Percentiles rank a stretch among this genome's conserved stretches.
Conservation (phyloP, 2,797 vertebrate genomes). For the Nothura maculosa region DNA sequence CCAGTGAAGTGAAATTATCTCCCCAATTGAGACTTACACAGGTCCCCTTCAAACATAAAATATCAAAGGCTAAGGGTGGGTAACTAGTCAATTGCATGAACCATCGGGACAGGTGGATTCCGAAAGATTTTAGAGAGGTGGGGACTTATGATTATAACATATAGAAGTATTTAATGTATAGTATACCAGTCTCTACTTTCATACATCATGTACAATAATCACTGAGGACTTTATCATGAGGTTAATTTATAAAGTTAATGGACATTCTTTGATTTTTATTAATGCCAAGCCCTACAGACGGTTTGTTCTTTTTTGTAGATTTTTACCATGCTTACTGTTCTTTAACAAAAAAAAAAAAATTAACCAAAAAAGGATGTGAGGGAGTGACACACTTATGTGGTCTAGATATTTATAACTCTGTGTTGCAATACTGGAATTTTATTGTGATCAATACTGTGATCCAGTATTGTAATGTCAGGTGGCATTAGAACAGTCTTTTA, state of each 20-base stretch:
- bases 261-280: neutral
- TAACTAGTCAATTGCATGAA: neutral
- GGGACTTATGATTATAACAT: neutral
- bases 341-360: neutral
- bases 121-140: neutral
- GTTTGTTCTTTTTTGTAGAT: neutral
- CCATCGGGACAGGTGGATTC: neutral
- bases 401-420: conserved; percentile 7
- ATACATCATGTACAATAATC: neutral
- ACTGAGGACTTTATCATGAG: neutral
- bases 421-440: conserved; percentile 35
- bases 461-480: neutral
- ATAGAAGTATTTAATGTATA: neutral
- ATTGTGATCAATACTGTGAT: neutral
- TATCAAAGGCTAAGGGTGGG: neutral
- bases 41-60: neutral
- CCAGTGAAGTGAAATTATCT: neutral
- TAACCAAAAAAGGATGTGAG: neutral
- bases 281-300: neutral
- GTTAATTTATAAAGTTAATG: neutral
- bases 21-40: neutral
- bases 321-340: neutral
- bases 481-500: neutral
- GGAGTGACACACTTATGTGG: neutral
- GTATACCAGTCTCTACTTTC: neutral